These are phyloP conservation scores for Eriosoma lanigerum DNA, from an alignment of 1,140 invertebrate genomes.

Conservation along the genomic window DNA sequence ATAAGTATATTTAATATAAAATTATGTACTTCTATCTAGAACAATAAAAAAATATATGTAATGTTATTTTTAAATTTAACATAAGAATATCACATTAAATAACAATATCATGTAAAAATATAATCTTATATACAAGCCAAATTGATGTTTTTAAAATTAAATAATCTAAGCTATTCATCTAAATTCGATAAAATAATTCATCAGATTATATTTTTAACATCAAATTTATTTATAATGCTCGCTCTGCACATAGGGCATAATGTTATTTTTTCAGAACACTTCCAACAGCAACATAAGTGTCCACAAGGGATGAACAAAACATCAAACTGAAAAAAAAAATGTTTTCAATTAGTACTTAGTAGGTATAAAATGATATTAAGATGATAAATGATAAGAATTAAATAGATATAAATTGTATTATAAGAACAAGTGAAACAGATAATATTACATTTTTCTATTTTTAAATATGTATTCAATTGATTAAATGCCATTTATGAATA, in stretches of 20 bases:
- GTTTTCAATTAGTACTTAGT: background rate
- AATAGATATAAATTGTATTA: too few species aligned
- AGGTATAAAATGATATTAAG: too few species aligned
- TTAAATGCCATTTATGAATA: too few species aligned
- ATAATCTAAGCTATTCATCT: background rate
- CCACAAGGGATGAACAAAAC: slow-evolving; percentile 41
- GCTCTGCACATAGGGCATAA: slow-evolving; percentile 41
- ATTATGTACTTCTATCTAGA: background rate
- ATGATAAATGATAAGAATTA: too few species aligned
- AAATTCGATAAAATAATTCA: background rate
- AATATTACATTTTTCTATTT: too few species aligned
- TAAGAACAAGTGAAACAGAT: too few species aligned
- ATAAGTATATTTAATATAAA: slow-evolving; percentile 5
- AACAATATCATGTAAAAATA: slow-evolving; percentile 9
- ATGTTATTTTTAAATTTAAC: background rate
- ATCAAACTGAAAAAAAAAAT: slow-evolving; percentile 31
- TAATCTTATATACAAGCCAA: background rate
- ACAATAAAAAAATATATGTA: slow-evolving; percentile 3
- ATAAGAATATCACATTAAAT: background rate
- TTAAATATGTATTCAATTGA: too few species aligned
- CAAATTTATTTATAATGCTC: slow-evolving; percentile 14
- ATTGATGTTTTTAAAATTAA: background rate
- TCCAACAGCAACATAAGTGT: slow-evolving; percentile 44
- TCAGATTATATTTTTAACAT: slow-evolving; percentile 30
- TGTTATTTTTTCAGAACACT: slow-evolving; percentile 32